Percentiles rank a stretch among this genome's conserved stretches.
Evolutionary conservation across 1,140 invertebrate species (phyloP).

Genomic region (Macrocentrus cingulum): DNA sequence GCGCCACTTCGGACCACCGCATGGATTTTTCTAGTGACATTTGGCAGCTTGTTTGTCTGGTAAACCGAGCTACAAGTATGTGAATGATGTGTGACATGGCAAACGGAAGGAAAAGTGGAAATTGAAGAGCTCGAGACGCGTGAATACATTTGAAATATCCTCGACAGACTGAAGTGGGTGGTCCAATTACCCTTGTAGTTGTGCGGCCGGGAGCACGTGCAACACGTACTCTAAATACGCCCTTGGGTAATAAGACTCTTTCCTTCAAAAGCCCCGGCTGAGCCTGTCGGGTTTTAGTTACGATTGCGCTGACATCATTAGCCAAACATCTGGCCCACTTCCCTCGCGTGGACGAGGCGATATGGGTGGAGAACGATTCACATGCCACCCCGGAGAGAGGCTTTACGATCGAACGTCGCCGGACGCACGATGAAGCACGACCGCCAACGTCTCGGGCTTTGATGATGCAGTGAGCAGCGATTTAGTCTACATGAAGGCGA

Average conservation of each 20-base stretch:
- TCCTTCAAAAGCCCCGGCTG: constrained; percentile 38
- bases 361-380: constrained; percentile 4
- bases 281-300: constrained; percentile 50
- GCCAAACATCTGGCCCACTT: constrained; percentile 57
- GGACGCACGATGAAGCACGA: background rate
- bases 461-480: constrained; percentile 4
- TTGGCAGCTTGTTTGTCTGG: background rate
- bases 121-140: constrained; percentile 18
- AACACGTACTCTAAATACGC: constrained; percentile 15
- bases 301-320: constrained; percentile 59
- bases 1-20: background rate
- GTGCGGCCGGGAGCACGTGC: constrained; percentile 42
- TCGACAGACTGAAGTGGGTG: constrained; percentile 46
- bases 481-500: too few relatives aligned
- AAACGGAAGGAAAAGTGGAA: constrained; percentile 26
- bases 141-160: constrained; percentile 34
- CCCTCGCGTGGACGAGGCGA: constrained; percentile 12
- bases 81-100: background rate
- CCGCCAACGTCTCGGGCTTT: constrained; percentile 14
- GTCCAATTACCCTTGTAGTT: constrained; percentile 54
- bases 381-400: constrained; percentile 7
- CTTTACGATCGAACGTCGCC: constrained; percentile 8
- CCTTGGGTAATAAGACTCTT: constrained; percentile 52
- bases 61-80: constrained; percentile 1
- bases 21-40: constrained; percentile 4